Conservation (phyloP, 2,888 invertebrate species). For the Melanotus villosus region DNA sequence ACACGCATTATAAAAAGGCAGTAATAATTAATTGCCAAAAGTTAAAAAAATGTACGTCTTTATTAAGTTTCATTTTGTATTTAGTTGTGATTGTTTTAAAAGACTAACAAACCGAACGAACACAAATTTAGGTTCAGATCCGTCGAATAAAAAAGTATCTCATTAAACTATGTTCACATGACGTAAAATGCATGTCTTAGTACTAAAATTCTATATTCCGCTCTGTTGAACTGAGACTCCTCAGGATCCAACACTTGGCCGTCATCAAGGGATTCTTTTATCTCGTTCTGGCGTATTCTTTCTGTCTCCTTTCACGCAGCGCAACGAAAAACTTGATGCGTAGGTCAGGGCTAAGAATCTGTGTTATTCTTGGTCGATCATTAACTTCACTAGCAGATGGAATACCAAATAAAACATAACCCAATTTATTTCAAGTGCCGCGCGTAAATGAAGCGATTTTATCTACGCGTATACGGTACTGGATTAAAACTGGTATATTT, state of each 20-base stretch:
- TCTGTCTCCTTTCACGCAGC: slow-evolving; percentile 51
- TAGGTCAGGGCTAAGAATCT: slow-evolving; percentile 58
- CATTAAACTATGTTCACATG: not conserved
- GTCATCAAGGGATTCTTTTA: slow-evolving; percentile 50
- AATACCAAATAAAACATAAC: slow-evolving; percentile 47
- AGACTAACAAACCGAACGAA: too few species aligned
- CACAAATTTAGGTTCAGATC: too few species aligned
- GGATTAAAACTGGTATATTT: slow-evolving; percentile 24
- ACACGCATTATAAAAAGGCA: too few species aligned
- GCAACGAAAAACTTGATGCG: slow-evolving; percentile 56
- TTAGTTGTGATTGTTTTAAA: too few species aligned
- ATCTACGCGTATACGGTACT: slow-evolving; percentile 8
- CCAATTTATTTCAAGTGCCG: slow-evolving; percentile 36
- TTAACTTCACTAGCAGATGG: slow-evolving; percentile 49
- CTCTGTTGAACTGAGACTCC: slow-evolving; percentile 41
- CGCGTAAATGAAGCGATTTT: slow-evolving; percentile 24
- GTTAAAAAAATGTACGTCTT: too few species aligned
- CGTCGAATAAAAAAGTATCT: not conserved
- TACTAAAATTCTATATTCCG: slow-evolving; percentile 36
- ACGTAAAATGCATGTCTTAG: slow-evolving; percentile 18
- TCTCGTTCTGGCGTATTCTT: slow-evolving; percentile 48
- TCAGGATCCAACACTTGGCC: slow-evolving; percentile 45
- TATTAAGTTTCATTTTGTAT: not conserved
- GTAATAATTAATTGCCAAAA: too few species aligned
- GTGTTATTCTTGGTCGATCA: slow-evolving; percentile 54